Evolutionary conservation across 2,888 invertebrate genomes (phyloP).

Genomic region (Agrochola macilenta): DNA sequence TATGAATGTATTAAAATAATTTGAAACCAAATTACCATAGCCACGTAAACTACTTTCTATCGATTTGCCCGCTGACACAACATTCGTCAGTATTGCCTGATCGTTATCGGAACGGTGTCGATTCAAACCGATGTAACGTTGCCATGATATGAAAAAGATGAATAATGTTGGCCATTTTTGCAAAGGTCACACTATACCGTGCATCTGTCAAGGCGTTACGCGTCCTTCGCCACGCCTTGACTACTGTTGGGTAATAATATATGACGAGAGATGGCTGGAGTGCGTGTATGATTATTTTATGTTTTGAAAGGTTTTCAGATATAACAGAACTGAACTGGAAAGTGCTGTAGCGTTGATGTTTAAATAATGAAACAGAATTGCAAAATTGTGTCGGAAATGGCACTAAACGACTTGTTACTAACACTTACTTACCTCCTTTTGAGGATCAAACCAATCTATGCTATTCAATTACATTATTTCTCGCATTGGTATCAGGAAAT

Average conservation of each 20-base stretch:
- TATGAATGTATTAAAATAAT: not conserved
- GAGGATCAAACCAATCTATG: not conserved
- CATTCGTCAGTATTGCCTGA: conserved; percentile 55
- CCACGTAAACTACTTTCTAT: conserved; percentile 25
- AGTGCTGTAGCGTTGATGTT: not conserved
- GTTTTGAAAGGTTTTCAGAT: conserved; percentile 27
- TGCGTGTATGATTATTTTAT: conserved; percentile 41
- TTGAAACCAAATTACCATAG: conserved; percentile 17
- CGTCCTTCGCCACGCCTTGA: conserved; percentile 40
- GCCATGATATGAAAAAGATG: conserved; percentile 56
- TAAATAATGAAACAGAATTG: not conserved
- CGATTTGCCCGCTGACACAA: conserved; percentile 42
- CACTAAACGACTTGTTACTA: no score
- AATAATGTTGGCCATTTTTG: conserved; percentile 53
- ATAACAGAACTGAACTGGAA: not conserved
- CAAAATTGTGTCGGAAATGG: no score
- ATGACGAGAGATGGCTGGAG: conserved; percentile 22
- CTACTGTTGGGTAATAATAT: conserved; percentile 48
- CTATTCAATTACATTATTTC: not conserved
- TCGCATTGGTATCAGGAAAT: not conserved
- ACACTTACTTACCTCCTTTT: not conserved
- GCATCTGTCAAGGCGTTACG: conserved; percentile 55
- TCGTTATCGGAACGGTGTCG: conserved; percentile 51
- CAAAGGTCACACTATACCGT: conserved; percentile 46
- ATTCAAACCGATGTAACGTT: conserved; percentile 46